Evolutionary conservation across 2,888 invertebrate genomes (phyloP), one percentile per base, ranked within the genome.

Genomic region (Caenorhabditis sp.): DNA sequence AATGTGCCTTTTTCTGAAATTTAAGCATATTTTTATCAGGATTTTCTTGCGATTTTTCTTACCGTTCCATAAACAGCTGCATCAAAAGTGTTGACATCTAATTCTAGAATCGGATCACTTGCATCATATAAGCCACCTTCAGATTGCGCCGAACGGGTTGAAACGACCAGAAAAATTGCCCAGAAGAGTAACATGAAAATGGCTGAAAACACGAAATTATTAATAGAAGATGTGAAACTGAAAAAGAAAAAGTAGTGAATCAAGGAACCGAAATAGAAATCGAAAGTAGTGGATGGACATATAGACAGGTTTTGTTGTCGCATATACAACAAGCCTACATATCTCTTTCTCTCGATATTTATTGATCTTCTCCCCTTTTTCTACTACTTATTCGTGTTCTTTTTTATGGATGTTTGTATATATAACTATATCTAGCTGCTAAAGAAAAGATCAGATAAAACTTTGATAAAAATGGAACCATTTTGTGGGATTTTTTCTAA

Each of bases 31-130:
- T 36, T 59, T n/a, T n/a, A n/a, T 49, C 21, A 21, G 10, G 14
- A 61, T 23, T 14, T 1, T 49, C 20, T 27, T 49, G 12, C 17
- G 26, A 25, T 10, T 12, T 20, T 43, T 7, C 79, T 53, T 23
- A 85, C 85, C 73, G 80, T 73, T 68, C 77, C 74, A 59, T 86
- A 87, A 26, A 87, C 78, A 1, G 74, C 74, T 1, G 52, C 60
- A 60, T 82, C 70, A 70, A 87, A 87, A 23, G 77, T 84, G 65
- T 81, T 77, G 14, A 80, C 74, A 59, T 85, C 78, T 49, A 87
- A 70, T 64, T 87, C 84, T 20, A 87, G 67, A 14, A 87, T 82
- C 53, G 82, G 78, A 66, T 84, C 84, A 50, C 59, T 56, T n/a
- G 65, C 61, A 38, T 78, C 78, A 70, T 84, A 84, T 23, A 20